phyloP scores from a whole-genome alignment of 1,140 invertebrate genomes.

The Meloidogyne floridensis region DNA sequence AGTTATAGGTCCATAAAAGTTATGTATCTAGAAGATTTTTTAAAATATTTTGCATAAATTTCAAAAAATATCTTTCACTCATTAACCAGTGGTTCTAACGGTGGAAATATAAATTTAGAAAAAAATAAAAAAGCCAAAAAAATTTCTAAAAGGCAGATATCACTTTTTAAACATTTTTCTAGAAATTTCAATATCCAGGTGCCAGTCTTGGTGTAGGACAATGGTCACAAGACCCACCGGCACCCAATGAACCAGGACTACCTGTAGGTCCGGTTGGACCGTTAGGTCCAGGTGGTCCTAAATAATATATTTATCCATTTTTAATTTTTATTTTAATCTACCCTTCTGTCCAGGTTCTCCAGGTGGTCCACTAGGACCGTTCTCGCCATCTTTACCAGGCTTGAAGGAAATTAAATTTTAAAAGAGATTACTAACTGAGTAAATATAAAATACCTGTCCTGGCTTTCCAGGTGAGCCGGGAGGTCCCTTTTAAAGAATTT shows the following conservation, averaged over 20 bases:
- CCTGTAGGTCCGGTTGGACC: slow-evolving; percentile 43
- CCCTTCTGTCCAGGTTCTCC: slow-evolving; percentile 56
- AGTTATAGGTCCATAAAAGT: no score
- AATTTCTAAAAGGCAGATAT: no score
- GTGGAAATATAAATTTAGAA: no score
- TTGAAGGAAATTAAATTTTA: not conserved
- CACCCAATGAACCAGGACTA: slow-evolving; percentile 47
- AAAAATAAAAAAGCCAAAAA: no score
- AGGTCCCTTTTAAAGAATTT: slow-evolving; percentile 29
- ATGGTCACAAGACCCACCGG: slow-evolving; percentile 59
- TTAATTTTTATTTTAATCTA: not conserved
- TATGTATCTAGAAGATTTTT: no score
- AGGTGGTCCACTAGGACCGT: slow-evolving; percentile 45
- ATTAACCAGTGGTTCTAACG: no score
- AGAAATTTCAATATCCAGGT: slow-evolving; percentile 53
- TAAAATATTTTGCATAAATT: no score
- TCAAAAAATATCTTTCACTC: no score
- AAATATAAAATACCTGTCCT: slow-evolving; percentile 18
- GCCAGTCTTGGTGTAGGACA: slow-evolving; percentile 63
- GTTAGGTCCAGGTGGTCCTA: slow-evolving; percentile 53
- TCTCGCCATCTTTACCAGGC: slow-evolving; percentile 54
- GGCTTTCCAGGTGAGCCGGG: slow-evolving; percentile 51
- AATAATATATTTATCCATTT: not conserved
- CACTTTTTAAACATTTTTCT: no score
- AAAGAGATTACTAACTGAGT: not conserved